A percentile compares a stretch with the other conserved stretches of the same genome.
Conservation (phyloP, 2,113 vertebrate genomes). For the Ptychochromis oligacanthus region DNA sequence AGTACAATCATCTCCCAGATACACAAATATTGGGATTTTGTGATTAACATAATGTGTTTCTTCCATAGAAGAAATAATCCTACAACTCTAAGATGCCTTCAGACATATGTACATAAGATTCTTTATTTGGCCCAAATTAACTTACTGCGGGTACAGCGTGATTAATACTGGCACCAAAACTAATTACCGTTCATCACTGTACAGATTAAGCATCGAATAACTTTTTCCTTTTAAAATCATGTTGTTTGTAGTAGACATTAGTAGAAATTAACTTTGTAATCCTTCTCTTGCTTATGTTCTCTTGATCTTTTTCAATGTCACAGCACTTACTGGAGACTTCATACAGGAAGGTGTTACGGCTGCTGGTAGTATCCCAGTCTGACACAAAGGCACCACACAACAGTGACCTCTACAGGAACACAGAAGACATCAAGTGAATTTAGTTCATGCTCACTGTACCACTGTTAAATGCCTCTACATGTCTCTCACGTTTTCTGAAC, state of each 20-base stretch:
- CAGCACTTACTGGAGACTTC: conserved; percentile 36
- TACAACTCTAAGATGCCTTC: conserved; percentile 81
- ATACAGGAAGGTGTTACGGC: conserved; percentile 16
- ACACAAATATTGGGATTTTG: conserved; percentile 95
- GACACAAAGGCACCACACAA: conserved; percentile 71
- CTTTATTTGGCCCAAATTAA: conserved; percentile 72
- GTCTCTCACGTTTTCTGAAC: neutral
- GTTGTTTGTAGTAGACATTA: conserved; percentile 55
- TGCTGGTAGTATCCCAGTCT: conserved; percentile 23
- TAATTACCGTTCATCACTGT: conserved; percentile 56
- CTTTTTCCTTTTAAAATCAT: conserved; percentile 49
- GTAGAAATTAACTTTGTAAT: conserved; percentile 71
- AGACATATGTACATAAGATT: conserved; percentile 78
- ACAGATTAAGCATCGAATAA: conserved; percentile 64
- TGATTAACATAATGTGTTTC: conserved; percentile 96
- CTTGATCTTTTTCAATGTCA: conserved; percentile 64
- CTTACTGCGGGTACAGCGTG: conserved; percentile 62
- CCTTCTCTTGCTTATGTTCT: conserved; percentile 44
- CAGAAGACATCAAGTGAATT: conserved; percentile 30
- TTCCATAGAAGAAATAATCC: conserved; percentile 94
- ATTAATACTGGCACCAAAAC: conserved; percentile 64
- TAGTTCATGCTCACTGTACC: neutral
- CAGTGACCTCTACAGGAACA: conserved; percentile 84
- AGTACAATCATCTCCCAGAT: conserved; percentile 89
- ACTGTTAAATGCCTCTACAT: neutral